These are phyloP conservation scores for Lasioglossum malachurum DNA, from an alignment of 2,888 invertebrate species.

Conservation along the genomic window DNA sequence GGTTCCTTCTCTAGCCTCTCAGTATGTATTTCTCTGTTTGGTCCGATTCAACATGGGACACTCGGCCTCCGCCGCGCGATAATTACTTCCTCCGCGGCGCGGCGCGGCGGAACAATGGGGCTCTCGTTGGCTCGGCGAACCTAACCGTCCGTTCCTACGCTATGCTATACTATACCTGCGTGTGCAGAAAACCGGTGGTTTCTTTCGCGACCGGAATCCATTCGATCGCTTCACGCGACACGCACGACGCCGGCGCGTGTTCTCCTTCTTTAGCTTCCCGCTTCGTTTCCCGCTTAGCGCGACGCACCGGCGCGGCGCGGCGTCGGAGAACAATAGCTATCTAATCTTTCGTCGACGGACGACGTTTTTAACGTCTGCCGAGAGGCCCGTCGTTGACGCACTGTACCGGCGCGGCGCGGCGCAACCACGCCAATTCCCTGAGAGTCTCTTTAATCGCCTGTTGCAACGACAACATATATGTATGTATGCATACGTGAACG, in stretches of 20 bases:
- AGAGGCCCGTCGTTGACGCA: not conserved
- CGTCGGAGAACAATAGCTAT: conserved; percentile 12
- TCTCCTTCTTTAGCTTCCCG: not conserved
- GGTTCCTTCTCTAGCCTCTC: not conserved
- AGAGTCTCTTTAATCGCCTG: no score
- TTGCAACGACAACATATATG: no score
- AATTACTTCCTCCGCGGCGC: conserved; percentile 32
- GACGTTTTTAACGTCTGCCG: not conserved
- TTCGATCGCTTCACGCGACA: conserved; percentile 14
- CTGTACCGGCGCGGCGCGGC: not conserved
- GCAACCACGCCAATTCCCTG: no score
- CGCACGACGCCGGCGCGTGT: conserved; percentile 29
- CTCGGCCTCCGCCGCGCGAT: conserved; percentile 13
- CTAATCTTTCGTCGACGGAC: conserved; percentile 32
- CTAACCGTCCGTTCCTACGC: conserved; percentile 23
- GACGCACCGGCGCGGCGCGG: not conserved
- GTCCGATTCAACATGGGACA: not conserved
- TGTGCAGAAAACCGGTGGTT: not conserved
- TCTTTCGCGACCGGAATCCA: conserved; percentile 20
- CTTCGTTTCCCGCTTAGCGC: not conserved
- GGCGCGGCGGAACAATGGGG: conserved; percentile 43
- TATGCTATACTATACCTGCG: no score
- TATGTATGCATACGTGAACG: not conserved
- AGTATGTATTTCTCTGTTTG: not conserved
- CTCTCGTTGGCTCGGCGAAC: conserved; percentile 18